Conservation (phyloP, 2,797 vertebrate species). For the Delichon dasypus region DNA sequence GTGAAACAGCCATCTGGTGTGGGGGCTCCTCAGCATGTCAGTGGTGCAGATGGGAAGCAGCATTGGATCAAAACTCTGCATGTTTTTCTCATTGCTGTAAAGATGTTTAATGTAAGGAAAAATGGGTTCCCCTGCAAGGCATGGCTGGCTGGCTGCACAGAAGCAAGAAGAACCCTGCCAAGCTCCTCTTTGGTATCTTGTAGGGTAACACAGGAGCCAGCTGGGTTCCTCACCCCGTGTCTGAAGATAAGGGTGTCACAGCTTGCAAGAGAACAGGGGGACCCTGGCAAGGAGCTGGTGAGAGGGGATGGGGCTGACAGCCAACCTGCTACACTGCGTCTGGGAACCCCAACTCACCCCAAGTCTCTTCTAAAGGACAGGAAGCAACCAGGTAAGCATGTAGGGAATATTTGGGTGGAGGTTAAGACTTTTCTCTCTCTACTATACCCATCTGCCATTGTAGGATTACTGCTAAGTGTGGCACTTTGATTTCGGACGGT, state of each 20-base stretch:
- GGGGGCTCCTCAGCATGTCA: neutral
- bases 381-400: neutral
- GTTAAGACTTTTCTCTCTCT: neutral
- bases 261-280: neutral
- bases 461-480: neutral
- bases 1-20: neutral
- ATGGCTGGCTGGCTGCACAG: neutral
- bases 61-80: neutral
- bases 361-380: neutral
- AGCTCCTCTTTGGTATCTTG: neutral
- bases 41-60: neutral
- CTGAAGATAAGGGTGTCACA: neutral
- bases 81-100: neutral
- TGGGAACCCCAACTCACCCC: neutral
- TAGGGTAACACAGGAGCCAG: neutral
- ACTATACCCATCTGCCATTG: neutral
- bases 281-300: neutral
- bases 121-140: neutral
- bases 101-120: neutral
- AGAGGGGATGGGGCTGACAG: neutral
- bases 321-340: rapidly evolving
- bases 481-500: rapidly evolving
- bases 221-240: neutral
- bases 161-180: neutral
- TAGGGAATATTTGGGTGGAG: neutral